Base-by-base conservation (phyloP, 1,140 invertebrate species). In the Apocrypta bakeri region DNA sequence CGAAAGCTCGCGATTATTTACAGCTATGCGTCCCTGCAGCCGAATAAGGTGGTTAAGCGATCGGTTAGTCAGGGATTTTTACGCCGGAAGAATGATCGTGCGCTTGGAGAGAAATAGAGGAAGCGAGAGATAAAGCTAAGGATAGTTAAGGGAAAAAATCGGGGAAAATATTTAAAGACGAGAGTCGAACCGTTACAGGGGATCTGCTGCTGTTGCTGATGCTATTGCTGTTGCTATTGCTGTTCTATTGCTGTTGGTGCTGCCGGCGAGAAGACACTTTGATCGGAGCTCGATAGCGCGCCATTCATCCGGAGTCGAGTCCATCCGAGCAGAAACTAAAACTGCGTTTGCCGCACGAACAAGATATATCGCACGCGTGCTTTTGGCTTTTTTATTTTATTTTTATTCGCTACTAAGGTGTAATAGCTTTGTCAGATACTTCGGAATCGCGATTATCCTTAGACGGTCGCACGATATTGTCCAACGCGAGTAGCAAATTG, bases 301-400 rank as follows among this genome's bases (percentile, higher is more conserved):
- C 72, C 42, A 56, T 74, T 74, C 72, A 74, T 25, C 72, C 72
- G 25, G n/a, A 74, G 72, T 40, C 31, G n/a, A 74, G 17, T 21
- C 42, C 72, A 61, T 24, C 61, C 72, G 27, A 61, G 72, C 72
- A 74, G 72, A 74, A 74, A 74, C 27, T 27, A 8, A 17, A 37
- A 8, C 9, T 66, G 63, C 63, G 27, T 21, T 17, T 66, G 63
- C 25, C 24, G 27, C 11, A 66, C 48, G 48, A n/a, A 17, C 6
- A 21, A 56, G 14, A n/a, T 21, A 21, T 14, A 56, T 21, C 48
- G 48, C 48, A n/a, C 48, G 48, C 14, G 42, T 21, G 48, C 3
- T 56, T 56, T 56, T 56, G 48, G 7, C 21, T 56, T 56, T 17
- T 56, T 42, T 42, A 21, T 56, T 56, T 56, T 56, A 21, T 56